Evolutionary conservation across 2,888 invertebrate species (phyloP).

Genomic region (Pimpla rufipes): DNA sequence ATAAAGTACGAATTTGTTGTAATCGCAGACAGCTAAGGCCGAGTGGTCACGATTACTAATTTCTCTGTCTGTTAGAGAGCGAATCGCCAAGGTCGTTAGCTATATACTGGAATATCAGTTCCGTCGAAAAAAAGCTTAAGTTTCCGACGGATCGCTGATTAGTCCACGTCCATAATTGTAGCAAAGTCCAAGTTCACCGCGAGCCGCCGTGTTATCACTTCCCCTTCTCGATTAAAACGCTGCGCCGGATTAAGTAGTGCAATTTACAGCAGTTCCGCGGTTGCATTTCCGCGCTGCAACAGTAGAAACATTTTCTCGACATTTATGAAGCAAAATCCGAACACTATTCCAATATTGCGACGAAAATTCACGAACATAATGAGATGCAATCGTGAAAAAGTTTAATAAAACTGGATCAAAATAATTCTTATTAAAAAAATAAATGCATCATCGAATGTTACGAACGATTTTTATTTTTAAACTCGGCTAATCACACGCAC

Average conservation of each 20-base stretch:
- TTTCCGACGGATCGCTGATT: neutral
- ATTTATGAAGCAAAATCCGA: neutral
- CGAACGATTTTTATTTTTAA: too few species aligned
- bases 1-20: slow-evolving; percentile 8
- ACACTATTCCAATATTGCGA: too few species aligned
- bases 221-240: slow-evolving; percentile 15
- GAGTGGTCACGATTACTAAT: neutral
- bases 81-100: slow-evolving; percentile 16
- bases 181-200: slow-evolving; percentile 65
- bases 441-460: too few species aligned
- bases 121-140: slow-evolving; percentile 9
- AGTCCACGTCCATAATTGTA: slow-evolving; percentile 51
- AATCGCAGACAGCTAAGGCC: neutral
- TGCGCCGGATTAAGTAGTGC: slow-evolving; percentile 13
- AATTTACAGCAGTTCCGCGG: neutral
- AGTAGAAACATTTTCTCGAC: neutral
- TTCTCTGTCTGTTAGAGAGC: neutral
- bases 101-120: neutral
- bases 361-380: too few species aligned
- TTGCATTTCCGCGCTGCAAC: neutral
- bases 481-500: too few species aligned
- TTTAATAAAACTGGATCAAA: too few species aligned
- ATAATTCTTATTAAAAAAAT: too few species aligned
- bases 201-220: slow-evolving; percentile 36
- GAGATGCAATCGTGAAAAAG: too few species aligned